A percentile compares a stretch with the other conserved stretches of the same genome.
Conservation (phyloP, 1,140 invertebrate genomes). For the Drosophila albomicans region DNA sequence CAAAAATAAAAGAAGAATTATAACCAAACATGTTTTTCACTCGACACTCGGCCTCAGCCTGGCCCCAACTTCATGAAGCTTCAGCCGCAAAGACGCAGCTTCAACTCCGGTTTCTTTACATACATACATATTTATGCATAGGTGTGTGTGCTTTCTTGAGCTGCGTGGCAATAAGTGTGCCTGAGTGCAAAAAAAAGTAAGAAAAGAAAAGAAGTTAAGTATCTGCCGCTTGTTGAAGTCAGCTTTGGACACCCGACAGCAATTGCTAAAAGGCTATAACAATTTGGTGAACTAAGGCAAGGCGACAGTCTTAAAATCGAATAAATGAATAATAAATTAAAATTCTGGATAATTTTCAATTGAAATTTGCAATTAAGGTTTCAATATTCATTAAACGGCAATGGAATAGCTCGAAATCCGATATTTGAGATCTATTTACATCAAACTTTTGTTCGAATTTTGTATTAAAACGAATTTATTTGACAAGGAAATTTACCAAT, state of each 20-base stretch:
- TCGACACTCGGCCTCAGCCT: conserved; percentile 47
- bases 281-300: background rate
- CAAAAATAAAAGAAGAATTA: conserved; percentile 65
- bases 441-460: no score
- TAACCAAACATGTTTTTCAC: conserved; percentile 79
- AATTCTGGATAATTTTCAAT: no score
- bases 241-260: background rate
- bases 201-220: conserved; percentile 56
- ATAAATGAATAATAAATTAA: no score
- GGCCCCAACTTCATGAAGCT: conserved; percentile 27
- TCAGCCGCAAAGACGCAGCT: conserved; percentile 38
- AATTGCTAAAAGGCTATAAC: background rate
- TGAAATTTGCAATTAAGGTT: no score
- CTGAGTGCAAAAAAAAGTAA: conserved; percentile 60
- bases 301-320: background rate
- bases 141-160: conserved; percentile 40
- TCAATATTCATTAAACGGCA: no score
- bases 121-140: conserved; percentile 35
- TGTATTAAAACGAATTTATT: no score
- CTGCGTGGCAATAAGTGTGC: conserved; percentile 79
- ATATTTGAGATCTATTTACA: no score
- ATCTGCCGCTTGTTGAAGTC: conserved; percentile 65
- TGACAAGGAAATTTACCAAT: no score
- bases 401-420: no score
- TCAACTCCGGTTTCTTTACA: conserved; percentile 71